Evolutionary conservation across 2,113 vertebrate species (phyloP).

Genomic region (Chamaetylas fuelleborni): DNA sequence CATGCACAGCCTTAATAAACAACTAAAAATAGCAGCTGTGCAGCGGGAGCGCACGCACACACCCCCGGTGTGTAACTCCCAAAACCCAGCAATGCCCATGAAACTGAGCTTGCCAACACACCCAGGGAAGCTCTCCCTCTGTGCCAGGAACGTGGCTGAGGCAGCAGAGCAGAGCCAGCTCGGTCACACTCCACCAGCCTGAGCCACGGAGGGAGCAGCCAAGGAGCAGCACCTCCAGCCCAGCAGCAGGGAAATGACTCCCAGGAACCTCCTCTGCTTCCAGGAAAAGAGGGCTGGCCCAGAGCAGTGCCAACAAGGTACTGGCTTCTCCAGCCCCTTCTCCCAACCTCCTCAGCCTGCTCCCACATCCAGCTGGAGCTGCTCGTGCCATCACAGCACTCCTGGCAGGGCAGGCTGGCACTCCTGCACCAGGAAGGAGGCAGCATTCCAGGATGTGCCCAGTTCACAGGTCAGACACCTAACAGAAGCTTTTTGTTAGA

Average conservation of each 20-base stretch:
- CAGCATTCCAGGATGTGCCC: not conserved
- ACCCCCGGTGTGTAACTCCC: not conserved
- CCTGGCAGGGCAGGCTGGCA: not conserved
- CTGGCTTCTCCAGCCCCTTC: rapidly evolving
- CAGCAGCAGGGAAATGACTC: not conserved
- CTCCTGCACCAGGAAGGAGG: not conserved
- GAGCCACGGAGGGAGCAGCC: not conserved
- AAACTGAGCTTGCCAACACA: not conserved
- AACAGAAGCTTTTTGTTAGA: too few species aligned
- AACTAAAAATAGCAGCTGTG: not conserved
- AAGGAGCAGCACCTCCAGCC: not conserved
- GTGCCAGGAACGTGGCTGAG: not conserved
- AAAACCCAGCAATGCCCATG: not conserved
- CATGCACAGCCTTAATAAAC: not conserved
- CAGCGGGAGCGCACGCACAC: not conserved
- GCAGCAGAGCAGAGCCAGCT: not conserved
- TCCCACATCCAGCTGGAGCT: not conserved
- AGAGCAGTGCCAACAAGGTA: not conserved
- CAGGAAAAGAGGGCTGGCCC: rapidly evolving
- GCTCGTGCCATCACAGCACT: rapidly evolving
- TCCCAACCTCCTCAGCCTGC: not conserved
- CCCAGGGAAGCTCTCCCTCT: not conserved
- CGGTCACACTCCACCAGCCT: not conserved
- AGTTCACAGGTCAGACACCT: not conserved
- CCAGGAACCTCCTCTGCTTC: not conserved